These are phyloP conservation scores for Varanus komodoensis DNA, from an alignment of 2,113 vertebrate genomes.

Conservation along the genomic window DNA sequence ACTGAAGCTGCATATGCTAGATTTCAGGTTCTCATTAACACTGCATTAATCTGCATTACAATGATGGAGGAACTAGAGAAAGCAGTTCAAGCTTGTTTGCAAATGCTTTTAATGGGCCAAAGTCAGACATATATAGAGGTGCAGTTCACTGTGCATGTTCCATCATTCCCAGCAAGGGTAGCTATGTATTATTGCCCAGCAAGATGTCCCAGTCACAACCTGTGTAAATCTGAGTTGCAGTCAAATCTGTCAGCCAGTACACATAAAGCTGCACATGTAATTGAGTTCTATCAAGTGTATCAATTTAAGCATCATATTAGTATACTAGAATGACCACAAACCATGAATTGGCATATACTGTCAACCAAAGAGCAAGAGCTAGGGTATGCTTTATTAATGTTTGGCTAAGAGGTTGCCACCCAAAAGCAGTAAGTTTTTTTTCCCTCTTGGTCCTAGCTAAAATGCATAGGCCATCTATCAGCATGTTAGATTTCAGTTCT, in stretches of 20 bases:
- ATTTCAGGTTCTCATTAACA: background rate
- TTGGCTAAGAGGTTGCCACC: background rate
- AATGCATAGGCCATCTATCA: too few species aligned
- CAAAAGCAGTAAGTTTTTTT: background rate
- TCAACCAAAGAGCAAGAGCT: background rate
- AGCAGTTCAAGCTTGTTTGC: conserved; percentile 4
- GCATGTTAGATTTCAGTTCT: too few species aligned
- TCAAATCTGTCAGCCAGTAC: background rate
- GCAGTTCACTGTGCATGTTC: background rate
- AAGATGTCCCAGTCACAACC: background rate
- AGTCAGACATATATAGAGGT: background rate
- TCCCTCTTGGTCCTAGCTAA: too few species aligned
- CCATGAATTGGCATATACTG: background rate
- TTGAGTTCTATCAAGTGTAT: background rate
- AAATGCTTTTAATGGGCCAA: background rate
- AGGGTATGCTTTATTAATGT: background rate
- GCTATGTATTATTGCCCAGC: background rate
- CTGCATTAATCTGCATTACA: conserved; percentile 6
- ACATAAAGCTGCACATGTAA: background rate
- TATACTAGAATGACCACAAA: background rate
- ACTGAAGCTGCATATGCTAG: conserved; percentile 10
- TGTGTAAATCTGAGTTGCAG: background rate
- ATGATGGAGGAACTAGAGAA: background rate
- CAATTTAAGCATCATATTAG: background rate
- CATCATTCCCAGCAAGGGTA: background rate